Evolutionary conservation across 2,888 invertebrate species (phyloP).

Genomic region (Hipparchia sbordonii): DNA sequence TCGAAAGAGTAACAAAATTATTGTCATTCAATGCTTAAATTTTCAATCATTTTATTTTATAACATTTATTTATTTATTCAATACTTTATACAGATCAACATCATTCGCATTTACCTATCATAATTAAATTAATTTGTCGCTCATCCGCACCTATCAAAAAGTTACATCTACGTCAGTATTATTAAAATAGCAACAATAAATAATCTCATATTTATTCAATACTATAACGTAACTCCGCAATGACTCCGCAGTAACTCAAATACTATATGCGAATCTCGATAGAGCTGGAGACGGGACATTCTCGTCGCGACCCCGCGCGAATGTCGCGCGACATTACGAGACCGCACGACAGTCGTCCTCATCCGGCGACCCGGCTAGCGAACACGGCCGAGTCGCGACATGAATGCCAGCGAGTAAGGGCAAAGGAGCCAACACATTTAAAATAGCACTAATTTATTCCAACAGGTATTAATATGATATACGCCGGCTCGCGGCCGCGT

Average conservation of each 20-base stretch:
- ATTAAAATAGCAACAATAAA: constrained; percentile 51
- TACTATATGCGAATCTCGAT: constrained; percentile 19
- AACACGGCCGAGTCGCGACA: not conserved
- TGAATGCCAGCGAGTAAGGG: not conserved
- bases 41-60: constrained; percentile 67
- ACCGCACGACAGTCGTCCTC: no score
- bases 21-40: constrained; percentile 81
- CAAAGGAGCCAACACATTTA: not conserved
- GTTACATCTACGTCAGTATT: constrained; percentile 58
- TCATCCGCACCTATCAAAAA: constrained; percentile 60
- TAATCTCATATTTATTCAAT: constrained; percentile 57
- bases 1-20: constrained; percentile 76
- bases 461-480: not conserved
- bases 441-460: constrained; percentile 15
- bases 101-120: constrained; percentile 49
- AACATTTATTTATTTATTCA: constrained; percentile 60
- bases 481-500: not conserved
- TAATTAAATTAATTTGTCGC: constrained; percentile 43
- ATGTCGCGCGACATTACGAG: not conserved
- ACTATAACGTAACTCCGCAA: constrained; percentile 43
- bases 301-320: not conserved
- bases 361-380: no score
- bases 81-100: constrained; percentile 71
- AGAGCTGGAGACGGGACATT: constrained; percentile 28
- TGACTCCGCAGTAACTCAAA: constrained; percentile 42